Conservation (phyloP, 2,797 vertebrate species). For the Sebastes matsubarae region DNA sequence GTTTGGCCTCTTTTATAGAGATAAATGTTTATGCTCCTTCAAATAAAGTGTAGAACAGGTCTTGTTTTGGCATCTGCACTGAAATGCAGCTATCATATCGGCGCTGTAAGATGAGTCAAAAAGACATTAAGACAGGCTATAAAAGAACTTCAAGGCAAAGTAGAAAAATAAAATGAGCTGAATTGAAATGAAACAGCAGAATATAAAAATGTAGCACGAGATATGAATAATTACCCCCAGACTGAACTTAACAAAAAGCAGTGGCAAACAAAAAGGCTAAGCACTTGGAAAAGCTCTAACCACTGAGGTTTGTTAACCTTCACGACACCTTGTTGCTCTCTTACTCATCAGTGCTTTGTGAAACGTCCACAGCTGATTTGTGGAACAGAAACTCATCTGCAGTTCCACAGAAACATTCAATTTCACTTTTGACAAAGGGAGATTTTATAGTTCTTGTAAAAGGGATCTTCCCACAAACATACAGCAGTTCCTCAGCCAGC, state of each 20-base stretch:
- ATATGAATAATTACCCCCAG: neutral
- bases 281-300: neutral
- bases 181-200: neutral
- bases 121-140: neutral
- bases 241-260: neutral
- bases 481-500: neutral
- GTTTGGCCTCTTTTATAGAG: neutral
- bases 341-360: neutral
- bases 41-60: neutral
- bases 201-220: neutral
- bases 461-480: neutral
- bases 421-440: slow-evolving; percentile 1
- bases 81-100: neutral
- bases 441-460: neutral
- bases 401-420: slow-evolving; percentile 4
- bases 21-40: neutral
- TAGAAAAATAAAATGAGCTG: neutral
- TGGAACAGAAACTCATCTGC: slow-evolving; percentile 26
- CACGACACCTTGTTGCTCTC: neutral
- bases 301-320: neutral
- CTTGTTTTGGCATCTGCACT: neutral
- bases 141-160: neutral
- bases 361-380: neutral
- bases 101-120: neutral
- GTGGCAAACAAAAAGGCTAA: neutral